These are phyloP conservation scores for Andrena dorsata DNA, from an alignment of 2,888 invertebrate genomes.

Conservation along the genomic window DNA sequence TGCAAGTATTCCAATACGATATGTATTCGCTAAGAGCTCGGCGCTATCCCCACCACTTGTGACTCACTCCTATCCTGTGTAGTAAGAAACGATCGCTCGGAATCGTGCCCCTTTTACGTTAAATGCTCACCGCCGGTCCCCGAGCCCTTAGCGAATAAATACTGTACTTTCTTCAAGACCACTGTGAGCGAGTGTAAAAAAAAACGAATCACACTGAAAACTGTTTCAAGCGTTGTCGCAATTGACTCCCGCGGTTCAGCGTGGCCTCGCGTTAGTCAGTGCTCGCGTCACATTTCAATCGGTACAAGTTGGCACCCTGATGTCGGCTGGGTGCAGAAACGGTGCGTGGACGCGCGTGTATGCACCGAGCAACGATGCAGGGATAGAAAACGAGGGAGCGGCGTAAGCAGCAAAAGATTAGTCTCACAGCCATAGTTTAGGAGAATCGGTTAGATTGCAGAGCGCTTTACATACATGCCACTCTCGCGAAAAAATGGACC, in stretches of 20 bases:
- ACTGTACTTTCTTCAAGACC: too few species aligned
- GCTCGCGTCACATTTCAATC: background rate
- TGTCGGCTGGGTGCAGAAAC: slow-evolving; percentile 16
- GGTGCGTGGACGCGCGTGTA: background rate
- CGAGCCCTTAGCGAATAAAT: too few species aligned
- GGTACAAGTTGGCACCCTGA: background rate
- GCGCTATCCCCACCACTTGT: too few species aligned
- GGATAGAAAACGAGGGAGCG: slow-evolving; percentile 56
- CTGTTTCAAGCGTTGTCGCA: slow-evolving; percentile 8
- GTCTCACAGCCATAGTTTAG: slow-evolving; percentile 71
- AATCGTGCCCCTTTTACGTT: too few species aligned
- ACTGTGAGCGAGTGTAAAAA: background rate
- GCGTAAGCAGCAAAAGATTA: slow-evolving; percentile 64
- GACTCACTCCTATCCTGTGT: too few species aligned
- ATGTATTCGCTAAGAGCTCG: background rate
- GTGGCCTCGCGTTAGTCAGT: slow-evolving; percentile 7
- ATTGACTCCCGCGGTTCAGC: slow-evolving; percentile 1
- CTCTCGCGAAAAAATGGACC: slow-evolving; percentile 65
- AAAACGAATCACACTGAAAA: background rate
- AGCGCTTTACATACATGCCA: slow-evolving; percentile 23
- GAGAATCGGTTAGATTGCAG: slow-evolving; percentile 59
- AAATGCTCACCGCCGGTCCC: too few species aligned
- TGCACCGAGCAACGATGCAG: slow-evolving; percentile 20
- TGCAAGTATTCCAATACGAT: background rate
- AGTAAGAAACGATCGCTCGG: too few species aligned